Percentiles rank a stretch among this genome's conserved stretches.
Evolutionary conservation across 1,140 invertebrate species (phyloP).

Genomic region (Theocolax elegans): DNA sequence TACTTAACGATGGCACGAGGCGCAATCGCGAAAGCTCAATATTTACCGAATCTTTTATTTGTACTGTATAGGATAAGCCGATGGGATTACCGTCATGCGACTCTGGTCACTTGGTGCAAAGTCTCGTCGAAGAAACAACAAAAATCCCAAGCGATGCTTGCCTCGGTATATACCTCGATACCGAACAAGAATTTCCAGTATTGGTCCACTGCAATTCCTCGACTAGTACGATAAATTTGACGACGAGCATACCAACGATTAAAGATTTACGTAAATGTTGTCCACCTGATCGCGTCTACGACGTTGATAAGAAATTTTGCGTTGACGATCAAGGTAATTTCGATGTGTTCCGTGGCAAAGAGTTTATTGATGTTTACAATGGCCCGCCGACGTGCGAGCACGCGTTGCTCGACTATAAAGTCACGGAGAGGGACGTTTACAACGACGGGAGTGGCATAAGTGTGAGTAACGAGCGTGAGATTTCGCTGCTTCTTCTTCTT

Average conservation of each 20-base stretch:
- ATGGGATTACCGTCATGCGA: background rate
- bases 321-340: background rate
- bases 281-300: constrained; percentile 21
- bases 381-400: constrained; percentile 36
- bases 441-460: background rate
- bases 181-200: background rate
- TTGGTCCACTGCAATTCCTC: constrained; percentile 41
- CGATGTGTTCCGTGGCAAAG: too few species aligned
- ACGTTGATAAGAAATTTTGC: constrained; percentile 33
- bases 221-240: background rate
- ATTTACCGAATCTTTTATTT: too few species aligned
- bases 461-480: constrained; percentile 38
- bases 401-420: constrained; percentile 44
- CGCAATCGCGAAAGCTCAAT: too few species aligned
- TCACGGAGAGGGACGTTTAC: constrained; percentile 3
- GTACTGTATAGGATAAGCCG: background rate
- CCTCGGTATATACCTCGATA: constrained; percentile 42
- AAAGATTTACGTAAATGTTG: constrained; percentile 46
- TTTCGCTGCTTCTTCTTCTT: too few species aligned
- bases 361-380: constrained; percentile 22
- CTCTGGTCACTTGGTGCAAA: background rate
- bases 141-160: constrained; percentile 25
- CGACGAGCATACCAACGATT: background rate
- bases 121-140: background rate
- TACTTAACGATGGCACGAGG: too few species aligned